Evolutionary conservation across 2,888 invertebrate genomes (phyloP).

Genomic region (Flexamia atlantica): DNA sequence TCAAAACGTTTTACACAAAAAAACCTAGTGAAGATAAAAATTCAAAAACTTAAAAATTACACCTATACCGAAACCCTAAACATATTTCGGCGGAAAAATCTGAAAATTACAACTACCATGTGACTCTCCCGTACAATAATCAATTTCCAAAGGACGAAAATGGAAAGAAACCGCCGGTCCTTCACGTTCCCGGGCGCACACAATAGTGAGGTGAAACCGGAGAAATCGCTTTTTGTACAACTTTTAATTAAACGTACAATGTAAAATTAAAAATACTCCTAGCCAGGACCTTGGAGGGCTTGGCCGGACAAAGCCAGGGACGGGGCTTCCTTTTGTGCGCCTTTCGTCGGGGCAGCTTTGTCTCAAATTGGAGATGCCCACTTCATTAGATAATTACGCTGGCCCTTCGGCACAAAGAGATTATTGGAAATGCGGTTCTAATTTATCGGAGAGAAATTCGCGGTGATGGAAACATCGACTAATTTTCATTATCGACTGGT

Average conservation of each 20-base stretch:
- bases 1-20: no score
- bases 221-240: constrained; percentile 3
- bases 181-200: not conserved
- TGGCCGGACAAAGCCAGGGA: not conserved
- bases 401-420: constrained; percentile 3
- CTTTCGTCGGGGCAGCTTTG: constrained; percentile 12
- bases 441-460: not conserved
- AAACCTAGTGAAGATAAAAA: no score
- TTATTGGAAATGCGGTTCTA: not conserved
- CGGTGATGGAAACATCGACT: no score
- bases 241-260: constrained; percentile 41
- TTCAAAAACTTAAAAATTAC: no score
- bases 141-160: not conserved
- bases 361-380: constrained; percentile 35
- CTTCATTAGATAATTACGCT: constrained; percentile 21
- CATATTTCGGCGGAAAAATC: no score
- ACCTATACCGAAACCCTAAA: no score
- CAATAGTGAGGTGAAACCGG: not conserved
- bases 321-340: constrained; percentile 23
- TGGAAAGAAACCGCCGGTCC: not conserved
- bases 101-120: no score
- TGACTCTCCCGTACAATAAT: no score
- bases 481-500: no score
- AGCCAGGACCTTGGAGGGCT: not conserved
- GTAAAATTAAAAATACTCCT: constrained; percentile 43